A percentile compares a stretch with the other conserved stretches of the same genome.
Conservation (phyloP, 2,113 vertebrate genomes). For the Paradoxurus hermaphroditus region DNA sequence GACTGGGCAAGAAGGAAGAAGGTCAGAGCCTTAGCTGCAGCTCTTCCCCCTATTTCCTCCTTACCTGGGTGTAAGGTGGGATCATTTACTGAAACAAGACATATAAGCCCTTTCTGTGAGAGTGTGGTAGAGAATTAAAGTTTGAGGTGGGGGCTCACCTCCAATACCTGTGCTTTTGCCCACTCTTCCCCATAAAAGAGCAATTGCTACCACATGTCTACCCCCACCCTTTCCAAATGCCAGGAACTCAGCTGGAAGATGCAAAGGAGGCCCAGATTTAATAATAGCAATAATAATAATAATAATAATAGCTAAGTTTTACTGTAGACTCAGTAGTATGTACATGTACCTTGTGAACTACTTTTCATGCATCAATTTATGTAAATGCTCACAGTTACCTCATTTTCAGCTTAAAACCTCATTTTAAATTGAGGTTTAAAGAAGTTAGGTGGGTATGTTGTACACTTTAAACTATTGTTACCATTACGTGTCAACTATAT, state of each 20-base stretch:
- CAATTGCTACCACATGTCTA: background rate
- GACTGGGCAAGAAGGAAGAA: slow-evolving; percentile 80
- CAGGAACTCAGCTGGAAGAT: background rate
- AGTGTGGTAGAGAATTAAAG: background rate
- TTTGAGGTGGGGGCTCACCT: background rate
- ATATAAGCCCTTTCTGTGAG: background rate
- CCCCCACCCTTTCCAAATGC: background rate
- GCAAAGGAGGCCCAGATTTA: background rate
- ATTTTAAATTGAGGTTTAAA: background rate
- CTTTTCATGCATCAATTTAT: background rate
- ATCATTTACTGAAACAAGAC: background rate
- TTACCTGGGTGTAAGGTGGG: background rate
- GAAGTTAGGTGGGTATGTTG: background rate
- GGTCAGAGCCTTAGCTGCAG: background rate
- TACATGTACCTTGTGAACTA: background rate
- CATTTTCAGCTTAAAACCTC: slow-evolving; percentile 9
- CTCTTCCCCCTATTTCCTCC: background rate
- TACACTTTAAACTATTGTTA: background rate
- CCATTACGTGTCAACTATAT: background rate
- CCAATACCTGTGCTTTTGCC: background rate
- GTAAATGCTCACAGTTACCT: background rate
- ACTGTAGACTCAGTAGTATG: background rate
- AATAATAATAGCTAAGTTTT: background rate
- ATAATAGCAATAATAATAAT: background rate
- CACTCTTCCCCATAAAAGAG: background rate